phyloP scores from a whole-genome alignment of 2,113 vertebrate genomes.

The Leptobrachium ailaonicum region DNA sequence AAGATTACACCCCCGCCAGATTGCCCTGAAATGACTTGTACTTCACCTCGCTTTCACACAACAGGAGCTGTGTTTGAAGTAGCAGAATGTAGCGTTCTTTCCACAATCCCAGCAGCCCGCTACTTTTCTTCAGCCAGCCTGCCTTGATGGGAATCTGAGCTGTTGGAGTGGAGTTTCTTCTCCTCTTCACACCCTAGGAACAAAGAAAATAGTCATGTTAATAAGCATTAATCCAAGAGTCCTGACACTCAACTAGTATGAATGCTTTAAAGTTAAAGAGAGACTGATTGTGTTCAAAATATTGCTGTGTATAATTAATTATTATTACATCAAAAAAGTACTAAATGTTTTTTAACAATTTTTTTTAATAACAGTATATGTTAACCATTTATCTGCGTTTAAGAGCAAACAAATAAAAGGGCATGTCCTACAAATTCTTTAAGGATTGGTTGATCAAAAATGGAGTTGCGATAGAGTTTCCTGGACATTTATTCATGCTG shows the following conservation, averaged over 20 bases:
- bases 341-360: no score
- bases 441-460: no score
- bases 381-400: no score
- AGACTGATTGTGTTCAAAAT: no score
- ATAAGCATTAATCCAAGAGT: background rate
- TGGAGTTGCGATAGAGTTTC: no score
- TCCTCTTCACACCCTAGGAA: slow-evolving; percentile 73
- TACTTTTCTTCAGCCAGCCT: slow-evolving; percentile 92
- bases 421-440: no score
- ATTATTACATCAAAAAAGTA: no score
- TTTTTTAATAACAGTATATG: no score
- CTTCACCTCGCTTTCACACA: slow-evolving; percentile 88
- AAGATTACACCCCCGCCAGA: no score
- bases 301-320: no score
- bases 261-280: background rate
- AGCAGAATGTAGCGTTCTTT: slow-evolving; percentile 91
- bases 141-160: slow-evolving; percentile 71
- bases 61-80: slow-evolving; percentile 76
- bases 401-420: no score
- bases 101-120: slow-evolving; percentile 78
- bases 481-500: no score
- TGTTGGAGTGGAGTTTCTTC: slow-evolving; percentile 66
- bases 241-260: background rate
- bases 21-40: background rate
- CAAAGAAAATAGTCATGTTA: background rate